Evolutionary conservation across 2,797 vertebrate species (phyloP), one percentile per base, ranked within the genome.

Genomic region (Gymnodraco acuticeps): DNA sequence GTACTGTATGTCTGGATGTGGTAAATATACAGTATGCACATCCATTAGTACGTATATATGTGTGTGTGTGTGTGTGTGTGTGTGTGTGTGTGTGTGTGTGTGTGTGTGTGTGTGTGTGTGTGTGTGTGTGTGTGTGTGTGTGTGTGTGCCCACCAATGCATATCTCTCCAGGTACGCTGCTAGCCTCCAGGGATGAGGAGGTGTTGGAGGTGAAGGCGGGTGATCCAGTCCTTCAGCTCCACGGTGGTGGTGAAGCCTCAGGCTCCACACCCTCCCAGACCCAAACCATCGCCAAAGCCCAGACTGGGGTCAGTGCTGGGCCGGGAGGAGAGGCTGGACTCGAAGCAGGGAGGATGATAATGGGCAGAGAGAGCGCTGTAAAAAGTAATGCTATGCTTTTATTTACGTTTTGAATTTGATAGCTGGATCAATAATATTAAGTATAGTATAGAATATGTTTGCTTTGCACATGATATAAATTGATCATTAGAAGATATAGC

Each of bases 121-220:
- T 66, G 14, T 60, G 51, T 64, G 16, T 62, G 67, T 69, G 73
- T 71, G 60, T 64, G 59, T 83, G 69, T 69, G 60, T 82, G 38
- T 81, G 69, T 76, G 72, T 77, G 55, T 87, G 77, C 79, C 82
- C 82, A 87, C 81, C 86, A 88, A 91, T 88, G 89, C 88, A 66
- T 86, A 86, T 91, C 86, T 91, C 84, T 88, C 78, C 89, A 95
- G 95, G 94, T 93, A 90, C 81, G 61, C 82, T 75, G 84, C 77
- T 78, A 74, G 85, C 92, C 90, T 90, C 87, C 75, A 87, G 92
- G 87, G 91, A 92, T 85, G 86, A 88, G 84, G 90, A 93, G 90
- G 92, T 93, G 86, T 93, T 88, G 79, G 88, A 92, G 93, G 92
- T 92, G 90, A 93, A 89, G 89, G 91, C 87, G 73, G 90, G 88